Base-by-base conservation (phyloP, 2,797 vertebrate species). In the Enteromius unitaeniatus region DNA sequence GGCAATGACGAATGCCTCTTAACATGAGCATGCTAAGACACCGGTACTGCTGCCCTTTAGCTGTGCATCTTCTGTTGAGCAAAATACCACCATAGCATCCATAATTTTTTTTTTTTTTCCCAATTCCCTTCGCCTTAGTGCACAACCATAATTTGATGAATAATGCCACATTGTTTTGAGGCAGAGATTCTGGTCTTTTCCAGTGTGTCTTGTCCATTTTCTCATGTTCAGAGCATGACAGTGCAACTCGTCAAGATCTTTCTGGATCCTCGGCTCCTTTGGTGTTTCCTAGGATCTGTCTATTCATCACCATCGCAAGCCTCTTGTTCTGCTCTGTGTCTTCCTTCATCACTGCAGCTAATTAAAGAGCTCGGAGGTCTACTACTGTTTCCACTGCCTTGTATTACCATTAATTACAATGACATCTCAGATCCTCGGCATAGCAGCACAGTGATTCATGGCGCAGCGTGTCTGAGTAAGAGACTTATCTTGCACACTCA, bases 381-480 rank as follows among this genome's bases (percentile, higher is more conserved):
- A 95, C 95, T 94, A 95, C 94, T 95, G 95, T 96, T 96, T 95
- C 95, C 94, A 95, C 95, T 95, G 95, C 96, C 95, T 95, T 95
- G 96, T 95, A 95, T 96, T 96, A 95, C 96, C 95, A 95, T 96
- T 96, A 96, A 96, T 96, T 96, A 96, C 95, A 95, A 94, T 95
- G 96, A 95, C 95, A 95, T 96, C 95, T 95, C 96, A 93, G 95
- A 95, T 95, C 95, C 95, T 95, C 94, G 95, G 95, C 95, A 93
- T 94, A 95, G 94, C 94, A 92, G 95, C 92, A 75, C 92, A 87
- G 94, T 96, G 95, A 96, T 96, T 96, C 95, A 96, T 96, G 92
- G 93, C 90, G 72, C 65, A 37, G 75, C 6, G 70, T 95, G 92
- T 93, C 91, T 93, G 87, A 94, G 94, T 70, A 55, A 67, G 67